phyloP scores from a whole-genome alignment of 2,113 vertebrate species.

The Oplegnathus fasciatus region DNA sequence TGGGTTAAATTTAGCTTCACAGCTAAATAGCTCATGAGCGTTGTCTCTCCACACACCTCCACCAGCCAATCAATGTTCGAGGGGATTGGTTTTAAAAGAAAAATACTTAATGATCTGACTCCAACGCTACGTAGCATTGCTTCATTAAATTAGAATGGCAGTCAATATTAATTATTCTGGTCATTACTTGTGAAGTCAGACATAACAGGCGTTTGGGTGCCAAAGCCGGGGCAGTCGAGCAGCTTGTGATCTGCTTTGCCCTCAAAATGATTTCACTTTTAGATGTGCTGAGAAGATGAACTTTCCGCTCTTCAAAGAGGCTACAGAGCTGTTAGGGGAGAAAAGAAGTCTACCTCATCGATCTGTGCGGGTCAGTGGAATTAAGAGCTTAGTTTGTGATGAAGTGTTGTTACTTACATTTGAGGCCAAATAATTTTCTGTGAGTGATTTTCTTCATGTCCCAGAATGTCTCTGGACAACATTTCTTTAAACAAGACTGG shows the following conservation, averaged over 20 bases:
- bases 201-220: constrained; percentile 6
- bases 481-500: too few species aligned
- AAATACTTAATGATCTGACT: not conserved
- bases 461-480: not conserved
- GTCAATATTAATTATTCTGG: constrained; percentile 27
- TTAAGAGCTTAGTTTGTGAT: not conserved
- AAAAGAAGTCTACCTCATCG: too few species aligned
- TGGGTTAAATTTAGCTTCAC: not conserved
- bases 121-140: not conserved
- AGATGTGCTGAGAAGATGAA: constrained; percentile 16
- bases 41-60: not conserved
- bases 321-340: not conserved
- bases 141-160: constrained; percentile 19
- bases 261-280: not conserved
- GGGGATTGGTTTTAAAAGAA: not conserved
- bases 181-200: constrained; percentile 26
- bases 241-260: constrained; percentile 13
- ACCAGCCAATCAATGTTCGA: not conserved
- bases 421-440: not conserved
- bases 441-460: not conserved
- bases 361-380: not conserved
- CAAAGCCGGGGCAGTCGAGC: not conserved
- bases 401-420: not conserved
- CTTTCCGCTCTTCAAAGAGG: not conserved
- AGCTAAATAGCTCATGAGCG: constrained; percentile 5